phyloP scores from a whole-genome alignment of 2,797 vertebrate genomes.

The Thalassophryne amazonica region DNA sequence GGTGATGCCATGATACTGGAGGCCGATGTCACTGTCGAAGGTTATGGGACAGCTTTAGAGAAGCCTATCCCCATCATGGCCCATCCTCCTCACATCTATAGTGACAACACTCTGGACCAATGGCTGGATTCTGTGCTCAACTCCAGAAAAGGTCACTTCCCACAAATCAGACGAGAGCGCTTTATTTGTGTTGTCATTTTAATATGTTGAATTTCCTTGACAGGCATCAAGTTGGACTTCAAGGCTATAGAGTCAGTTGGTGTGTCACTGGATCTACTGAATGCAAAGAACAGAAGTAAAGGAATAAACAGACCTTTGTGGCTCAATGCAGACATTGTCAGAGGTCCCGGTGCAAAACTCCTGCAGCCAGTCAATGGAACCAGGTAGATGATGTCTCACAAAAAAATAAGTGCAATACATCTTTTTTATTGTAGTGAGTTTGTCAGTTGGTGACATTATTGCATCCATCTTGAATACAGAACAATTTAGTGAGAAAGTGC shows the following conservation, averaged over 20 bases:
- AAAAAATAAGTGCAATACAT: too few species aligned
- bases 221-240: constrained; percentile 86
- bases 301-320: constrained; percentile 76
- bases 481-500: too few species aligned
- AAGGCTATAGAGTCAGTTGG: constrained; percentile 74
- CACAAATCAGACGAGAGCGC: too few species aligned
- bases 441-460: too few species aligned
- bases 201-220: not conserved
- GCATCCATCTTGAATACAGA: too few species aligned
- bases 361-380: constrained; percentile 72
- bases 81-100: constrained; percentile 80
- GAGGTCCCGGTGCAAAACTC: constrained; percentile 76
- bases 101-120: constrained; percentile 84
- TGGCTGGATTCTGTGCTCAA: constrained; percentile 81
- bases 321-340: constrained; percentile 80
- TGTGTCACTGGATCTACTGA: constrained; percentile 73
- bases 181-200: too few species aligned
- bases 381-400: too few species aligned
- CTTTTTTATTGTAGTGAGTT: too few species aligned
- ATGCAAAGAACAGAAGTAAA: constrained; percentile 45
- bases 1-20: constrained; percentile 82
- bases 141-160: constrained; percentile 83
- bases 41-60: constrained; percentile 70
- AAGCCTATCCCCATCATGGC: constrained; percentile 85
- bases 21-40: constrained; percentile 81